Conservation (phyloP, 2,113 vertebrate species). For the Ammospiza caudacuta region DNA sequence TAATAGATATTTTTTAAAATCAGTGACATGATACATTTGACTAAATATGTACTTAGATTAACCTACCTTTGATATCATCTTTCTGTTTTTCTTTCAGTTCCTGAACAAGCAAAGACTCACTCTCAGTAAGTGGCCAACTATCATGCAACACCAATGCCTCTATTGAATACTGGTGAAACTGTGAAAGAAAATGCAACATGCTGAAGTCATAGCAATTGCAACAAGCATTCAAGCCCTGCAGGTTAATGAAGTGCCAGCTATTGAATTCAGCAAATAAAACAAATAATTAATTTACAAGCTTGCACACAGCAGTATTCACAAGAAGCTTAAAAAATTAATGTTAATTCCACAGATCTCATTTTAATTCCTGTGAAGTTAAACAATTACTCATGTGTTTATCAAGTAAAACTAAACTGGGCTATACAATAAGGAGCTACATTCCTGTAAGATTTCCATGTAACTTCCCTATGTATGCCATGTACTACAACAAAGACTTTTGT, state of each 20-base stretch:
- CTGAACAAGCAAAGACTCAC: slow-evolving; percentile 76
- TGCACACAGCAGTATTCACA: background rate
- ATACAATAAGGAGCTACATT: background rate
- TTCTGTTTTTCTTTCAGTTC: slow-evolving; percentile 80
- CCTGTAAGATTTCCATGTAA: background rate
- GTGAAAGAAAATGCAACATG: slow-evolving; percentile 38
- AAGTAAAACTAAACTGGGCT: background rate
- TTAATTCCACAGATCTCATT: slow-evolving; percentile 16
- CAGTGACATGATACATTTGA: background rate
- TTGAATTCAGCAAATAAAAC: slow-evolving; percentile 1
- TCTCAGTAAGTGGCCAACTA: slow-evolving; percentile 86
- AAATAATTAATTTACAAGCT: background rate
- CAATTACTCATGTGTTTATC: slow-evolving; percentile 22
- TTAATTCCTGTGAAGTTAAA: slow-evolving; percentile 21
- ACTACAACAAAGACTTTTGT: background rate
- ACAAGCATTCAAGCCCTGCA: background rate
- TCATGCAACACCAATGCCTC: slow-evolving; percentile 82
- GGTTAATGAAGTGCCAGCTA: background rate
- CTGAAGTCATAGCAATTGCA: background rate
- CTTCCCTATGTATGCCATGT: background rate
- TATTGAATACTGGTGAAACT: slow-evolving; percentile 86
- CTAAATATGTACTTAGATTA: background rate
- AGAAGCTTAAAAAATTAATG: slow-evolving; percentile 18
- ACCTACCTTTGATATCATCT: slow-evolving; percentile 82
- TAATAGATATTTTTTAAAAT: background rate